Conservation (phyloP, 2,797 vertebrate genomes). For the Pangasius sanitwongsei region DNA sequence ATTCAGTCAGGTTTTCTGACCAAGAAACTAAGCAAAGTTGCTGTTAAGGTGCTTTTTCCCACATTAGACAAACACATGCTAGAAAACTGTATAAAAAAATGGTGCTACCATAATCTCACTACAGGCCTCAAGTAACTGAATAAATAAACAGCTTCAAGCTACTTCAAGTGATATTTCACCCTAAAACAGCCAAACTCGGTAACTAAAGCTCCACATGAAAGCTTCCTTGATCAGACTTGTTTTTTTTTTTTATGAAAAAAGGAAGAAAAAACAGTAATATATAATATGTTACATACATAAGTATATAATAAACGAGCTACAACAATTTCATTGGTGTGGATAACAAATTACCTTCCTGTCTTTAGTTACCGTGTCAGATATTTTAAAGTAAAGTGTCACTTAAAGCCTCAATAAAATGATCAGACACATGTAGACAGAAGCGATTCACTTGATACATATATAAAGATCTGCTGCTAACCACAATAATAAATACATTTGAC, state of each 20-base stretch:
- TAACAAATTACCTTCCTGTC: neutral
- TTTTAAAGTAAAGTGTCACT: neutral
- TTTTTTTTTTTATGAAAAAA: neutral
- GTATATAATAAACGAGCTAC: neutral
- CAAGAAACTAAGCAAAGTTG: neutral
- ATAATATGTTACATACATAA: neutral
- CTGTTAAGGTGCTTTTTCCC: neutral
- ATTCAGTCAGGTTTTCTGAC: neutral
- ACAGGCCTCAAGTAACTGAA: neutral
- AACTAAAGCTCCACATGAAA: neutral
- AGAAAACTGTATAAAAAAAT: neutral
- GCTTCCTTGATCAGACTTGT: neutral
- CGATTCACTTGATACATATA: neutral
- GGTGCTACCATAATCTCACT: neutral
- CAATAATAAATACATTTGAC: slow-evolving; percentile 33
- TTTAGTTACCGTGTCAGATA: neutral
- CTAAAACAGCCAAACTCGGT: neutral
- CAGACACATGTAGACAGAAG: neutral
- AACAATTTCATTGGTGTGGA: neutral
- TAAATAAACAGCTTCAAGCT: neutral
- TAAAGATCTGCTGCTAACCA: neutral
- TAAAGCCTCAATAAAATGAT: too few species aligned
- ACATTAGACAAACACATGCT: neutral
- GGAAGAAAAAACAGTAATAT: neutral
- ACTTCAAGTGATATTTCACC: neutral